Evolutionary conservation across 2,113 vertebrate species (phyloP).

Genomic region (Phaethornis superciliosus): DNA sequence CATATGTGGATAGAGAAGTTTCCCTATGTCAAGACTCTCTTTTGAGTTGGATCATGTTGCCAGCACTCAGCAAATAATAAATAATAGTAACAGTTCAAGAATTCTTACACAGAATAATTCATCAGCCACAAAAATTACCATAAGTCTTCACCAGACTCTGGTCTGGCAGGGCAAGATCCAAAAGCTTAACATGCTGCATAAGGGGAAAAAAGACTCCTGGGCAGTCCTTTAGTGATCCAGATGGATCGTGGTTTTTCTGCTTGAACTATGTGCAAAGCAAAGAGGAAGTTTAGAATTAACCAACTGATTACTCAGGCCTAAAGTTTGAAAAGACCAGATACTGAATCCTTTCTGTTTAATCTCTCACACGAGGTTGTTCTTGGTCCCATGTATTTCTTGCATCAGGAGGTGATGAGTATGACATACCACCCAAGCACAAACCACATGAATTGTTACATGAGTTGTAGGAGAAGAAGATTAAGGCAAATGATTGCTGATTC

Average conservation of each 20-base stretch:
- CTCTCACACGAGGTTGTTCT: background rate
- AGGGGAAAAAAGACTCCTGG: background rate
- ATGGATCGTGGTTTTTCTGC: background rate
- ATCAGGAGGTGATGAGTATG: background rate
- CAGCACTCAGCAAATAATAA: conserved; percentile 25
- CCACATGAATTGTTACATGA: background rate
- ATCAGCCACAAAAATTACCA: conserved; percentile 24
- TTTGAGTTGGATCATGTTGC: background rate
- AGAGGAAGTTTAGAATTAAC: background rate
- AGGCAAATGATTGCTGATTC: background rate
- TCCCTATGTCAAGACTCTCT: background rate
- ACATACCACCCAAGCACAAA: background rate
- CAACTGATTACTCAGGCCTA: background rate
- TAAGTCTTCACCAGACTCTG: background rate
- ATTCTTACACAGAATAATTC: conserved; percentile 14
- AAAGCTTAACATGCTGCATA: conserved; percentile 7
- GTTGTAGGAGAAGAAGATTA: background rate
- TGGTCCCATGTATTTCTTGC: background rate
- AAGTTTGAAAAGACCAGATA: background rate
- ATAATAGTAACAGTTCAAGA: background rate
- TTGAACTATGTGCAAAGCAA: background rate
- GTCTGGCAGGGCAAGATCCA: conserved; percentile 19
- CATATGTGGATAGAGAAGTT: background rate
- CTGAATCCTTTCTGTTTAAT: background rate
- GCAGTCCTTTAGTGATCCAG: background rate